Evolutionary conservation across 2,888 invertebrate genomes (phyloP), one percentile per base, ranked within the genome.

Genomic region (Cataglyphis livida): DNA sequence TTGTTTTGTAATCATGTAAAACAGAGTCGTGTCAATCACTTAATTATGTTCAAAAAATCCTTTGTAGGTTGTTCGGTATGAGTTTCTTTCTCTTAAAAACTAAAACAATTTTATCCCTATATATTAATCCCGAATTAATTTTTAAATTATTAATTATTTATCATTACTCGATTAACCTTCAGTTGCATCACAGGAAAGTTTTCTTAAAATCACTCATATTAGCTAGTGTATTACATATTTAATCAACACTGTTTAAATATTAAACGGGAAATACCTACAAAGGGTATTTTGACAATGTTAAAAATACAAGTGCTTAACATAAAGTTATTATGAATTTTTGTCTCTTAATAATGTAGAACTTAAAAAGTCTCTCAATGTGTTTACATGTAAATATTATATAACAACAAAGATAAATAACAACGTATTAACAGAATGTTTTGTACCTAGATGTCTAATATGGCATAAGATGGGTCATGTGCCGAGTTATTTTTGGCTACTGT

Each of bases 401-500:
- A 92, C 92, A 92, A 91, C 84, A 7, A n/a, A 85, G 88, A 92
- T 89, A 91, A 91, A 85, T 85, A 92, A 92, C 91, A 91, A 91
- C 88, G 88, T 90, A 51, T 82, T 89, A 92, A 92, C 90, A 92
- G 78, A 89, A 85, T 85, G 86, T 85, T 88, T 89, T 85, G 86
- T 88, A 90, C 87, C 88, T 91, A 91, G 35, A 70, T 83, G 85
- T 89, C 89, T 92, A 90, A 73, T 91, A 92, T 91, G 92, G 92
- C 92, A 91, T 87, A 91, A 88, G 84, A 88, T 91, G 89, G 90
- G 88, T 90, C 90, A 87, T 91, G 90, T 91, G 92, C 91, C 91
- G 92, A 92, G 92, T 90, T 92, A 91, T 90, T 90, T 89, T 90
- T 91, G 90, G 91, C 92, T 89, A 91, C 92, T 91, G 92, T 92